Conservation (phyloP, 92 coral and sea anemone genomes). For the Palythoa heliodiscus region DNA sequence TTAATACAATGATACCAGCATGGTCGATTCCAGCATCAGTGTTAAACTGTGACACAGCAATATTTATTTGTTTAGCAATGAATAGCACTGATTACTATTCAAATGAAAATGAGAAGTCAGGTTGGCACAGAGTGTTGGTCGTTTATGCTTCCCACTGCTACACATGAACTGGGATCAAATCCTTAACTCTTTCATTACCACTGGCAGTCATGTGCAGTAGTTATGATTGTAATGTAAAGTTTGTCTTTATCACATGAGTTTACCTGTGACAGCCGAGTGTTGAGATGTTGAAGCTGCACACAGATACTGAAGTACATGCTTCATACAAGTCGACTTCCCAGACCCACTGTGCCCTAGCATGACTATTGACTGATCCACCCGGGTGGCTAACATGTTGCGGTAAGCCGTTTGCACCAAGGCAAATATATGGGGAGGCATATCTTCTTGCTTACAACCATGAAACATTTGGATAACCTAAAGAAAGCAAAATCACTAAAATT, state of each 20-base stretch:
- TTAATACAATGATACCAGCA: no score
- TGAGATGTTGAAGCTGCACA: constrained; percentile 82
- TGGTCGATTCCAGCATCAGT: no score
- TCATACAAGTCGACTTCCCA: constrained; percentile 87
- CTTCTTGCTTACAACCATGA: constrained; percentile 99
- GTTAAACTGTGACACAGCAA: no score
- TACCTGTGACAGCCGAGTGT: constrained; percentile 93
- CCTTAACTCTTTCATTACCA: no score
- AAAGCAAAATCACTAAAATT: background rate
- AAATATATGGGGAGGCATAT: constrained; percentile 99
- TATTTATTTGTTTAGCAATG: no score
- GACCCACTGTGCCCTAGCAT: constrained; percentile 95
- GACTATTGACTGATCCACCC: constrained; percentile 93
- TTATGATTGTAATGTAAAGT: background rate
- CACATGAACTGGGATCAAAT: no score
- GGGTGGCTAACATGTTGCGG: constrained; percentile 95
- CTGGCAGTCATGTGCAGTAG: no score
- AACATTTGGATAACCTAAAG: constrained; percentile 98
- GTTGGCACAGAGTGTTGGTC: no score
- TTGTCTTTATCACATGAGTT: background rate
- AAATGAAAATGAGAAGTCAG: no score
- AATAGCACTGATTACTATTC: no score
- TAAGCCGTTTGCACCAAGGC: constrained; percentile 95
- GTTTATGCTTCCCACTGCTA: no score
- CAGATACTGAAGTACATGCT: constrained; percentile 84